phyloP scores from a whole-genome alignment of 2,113 vertebrate species.

The Callipepla squamata region DNA sequence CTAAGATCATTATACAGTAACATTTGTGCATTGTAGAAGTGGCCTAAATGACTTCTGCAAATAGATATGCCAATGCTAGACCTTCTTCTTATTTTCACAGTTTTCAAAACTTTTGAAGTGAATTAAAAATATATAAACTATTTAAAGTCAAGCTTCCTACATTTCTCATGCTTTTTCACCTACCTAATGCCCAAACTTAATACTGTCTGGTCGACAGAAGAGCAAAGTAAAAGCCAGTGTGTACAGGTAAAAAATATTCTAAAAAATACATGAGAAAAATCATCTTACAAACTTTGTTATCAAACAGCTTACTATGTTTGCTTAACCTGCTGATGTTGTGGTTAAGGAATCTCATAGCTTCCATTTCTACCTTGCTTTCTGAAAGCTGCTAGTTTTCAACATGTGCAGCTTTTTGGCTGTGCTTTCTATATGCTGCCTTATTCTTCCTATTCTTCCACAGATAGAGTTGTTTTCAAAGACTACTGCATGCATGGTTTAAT shows the following conservation, averaged over 20 bases:
- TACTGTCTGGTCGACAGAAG: neutral
- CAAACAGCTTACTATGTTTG: neutral
- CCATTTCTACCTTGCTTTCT: neutral
- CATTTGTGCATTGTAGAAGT: neutral
- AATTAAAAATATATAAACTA: neutral
- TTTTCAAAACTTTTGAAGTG: neutral
- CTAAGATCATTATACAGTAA: neutral
- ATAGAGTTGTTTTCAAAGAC: neutral
- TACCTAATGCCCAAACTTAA: neutral
- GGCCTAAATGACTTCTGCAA: neutral
- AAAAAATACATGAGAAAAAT: neutral
- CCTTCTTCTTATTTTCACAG: neutral
- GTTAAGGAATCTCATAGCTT: neutral
- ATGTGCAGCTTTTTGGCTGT: neutral
- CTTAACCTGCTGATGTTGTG: neutral
- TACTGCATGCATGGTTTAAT: neutral
- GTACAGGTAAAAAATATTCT: neutral
- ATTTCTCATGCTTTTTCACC: neutral
- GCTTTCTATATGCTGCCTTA: neutral
- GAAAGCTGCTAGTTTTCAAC: neutral
- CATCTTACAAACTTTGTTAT: neutral
- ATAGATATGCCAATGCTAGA: neutral
- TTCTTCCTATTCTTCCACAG: neutral
- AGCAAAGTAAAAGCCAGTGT: neutral
- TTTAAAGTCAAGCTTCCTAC: neutral